Conservation (phyloP, 2,797 vertebrate species). For the Yasuhikotakia modesta region DNA sequence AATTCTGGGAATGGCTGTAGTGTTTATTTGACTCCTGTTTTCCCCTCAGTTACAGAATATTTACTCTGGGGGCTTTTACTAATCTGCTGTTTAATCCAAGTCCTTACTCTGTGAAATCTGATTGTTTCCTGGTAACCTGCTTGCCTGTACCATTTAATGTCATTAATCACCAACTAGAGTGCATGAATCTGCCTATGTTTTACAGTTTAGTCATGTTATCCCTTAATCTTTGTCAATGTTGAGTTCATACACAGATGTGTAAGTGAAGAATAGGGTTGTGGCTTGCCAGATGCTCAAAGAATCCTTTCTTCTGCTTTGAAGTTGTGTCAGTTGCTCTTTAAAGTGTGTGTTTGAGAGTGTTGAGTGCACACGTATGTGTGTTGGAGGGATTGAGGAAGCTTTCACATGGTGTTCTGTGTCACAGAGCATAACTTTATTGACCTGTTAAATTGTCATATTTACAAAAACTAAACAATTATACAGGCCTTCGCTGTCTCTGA, state of each 20-base stretch:
- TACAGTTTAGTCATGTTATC: neutral
- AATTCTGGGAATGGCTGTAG: conserved; percentile 21
- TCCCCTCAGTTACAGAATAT: conserved; percentile 57
- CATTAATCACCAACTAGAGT: conserved; percentile 1
- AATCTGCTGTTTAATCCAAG: conserved; percentile 47
- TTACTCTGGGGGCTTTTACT: conserved; percentile 47
- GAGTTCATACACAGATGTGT: no score
- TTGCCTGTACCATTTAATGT: conserved; percentile 18
- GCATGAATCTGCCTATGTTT: conserved; percentile 26
- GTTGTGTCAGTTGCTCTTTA: conserved; percentile 83
- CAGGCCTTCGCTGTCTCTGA: neutral
- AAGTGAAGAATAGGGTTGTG: conserved; percentile 43
- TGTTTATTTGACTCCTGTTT: conserved; percentile 15
- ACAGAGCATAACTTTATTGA: conserved; percentile 12
- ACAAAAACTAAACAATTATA: neutral
- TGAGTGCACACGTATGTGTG: conserved; percentile 5
- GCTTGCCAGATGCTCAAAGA: conserved; percentile 75
- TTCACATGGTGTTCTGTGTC: conserved; percentile 3
- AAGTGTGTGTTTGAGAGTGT: conserved; percentile 61
- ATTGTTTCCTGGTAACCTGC: conserved; percentile 45
- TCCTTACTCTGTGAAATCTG: conserved; percentile 23
- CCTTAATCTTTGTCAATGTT: neutral
- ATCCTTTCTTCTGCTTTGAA: conserved; percentile 82
- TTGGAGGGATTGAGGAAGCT: neutral
- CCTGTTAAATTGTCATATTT: neutral